Evolutionary conservation across 2,888 invertebrate genomes (phyloP), one percentile per base, ranked within the genome.

Genomic region (Villa cingulata): DNA sequence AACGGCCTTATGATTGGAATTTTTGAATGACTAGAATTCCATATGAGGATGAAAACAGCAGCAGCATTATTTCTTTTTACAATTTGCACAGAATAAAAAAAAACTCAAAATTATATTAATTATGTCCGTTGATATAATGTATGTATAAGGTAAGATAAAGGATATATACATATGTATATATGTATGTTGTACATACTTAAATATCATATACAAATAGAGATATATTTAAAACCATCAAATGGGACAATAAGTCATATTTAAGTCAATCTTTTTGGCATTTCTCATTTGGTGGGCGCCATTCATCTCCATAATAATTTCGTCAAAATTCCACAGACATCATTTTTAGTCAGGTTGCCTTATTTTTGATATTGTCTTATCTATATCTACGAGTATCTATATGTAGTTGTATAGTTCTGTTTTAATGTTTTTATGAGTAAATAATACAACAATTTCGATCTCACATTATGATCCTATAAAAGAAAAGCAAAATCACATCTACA

Each of bases 231-330:
- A 32, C 12, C 12, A 32, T 32, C 29, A 32, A 32, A 32, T 32
- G 29, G 27, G 12, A 32, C 29, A 32, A 47, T 51, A 51, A 51
- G 48, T 51, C 51, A 51, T 51, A 51, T 51, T 18, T 20, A 37
- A 47, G 47, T 41, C 43, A 45, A 44, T 36, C 49, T 40, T 39
- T 45, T 41, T 49, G 46, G 45, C 44, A 48, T 49, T 41, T 45
- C 52, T 53, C 56, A 56, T 58, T 61, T 58, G 60, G 58, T 62
- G 60, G 64, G 63, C 64, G 65, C 65, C 65, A 65, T 60, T 62
- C 62, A 60, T 62, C 58, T 61, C 57, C 59, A 59, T 62, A 62
- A 62, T 61, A 59, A 61, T 61, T 61, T 61, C 60, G 58, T 62
- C 60, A 58, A 55, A 60, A 59, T 56, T 54, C 55, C 51, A 50